Evolutionary conservation across 2,797 vertebrate genomes (phyloP), one percentile per base, ranked within the genome.

Genomic region (Phrynocephalus vlangalii): DNA sequence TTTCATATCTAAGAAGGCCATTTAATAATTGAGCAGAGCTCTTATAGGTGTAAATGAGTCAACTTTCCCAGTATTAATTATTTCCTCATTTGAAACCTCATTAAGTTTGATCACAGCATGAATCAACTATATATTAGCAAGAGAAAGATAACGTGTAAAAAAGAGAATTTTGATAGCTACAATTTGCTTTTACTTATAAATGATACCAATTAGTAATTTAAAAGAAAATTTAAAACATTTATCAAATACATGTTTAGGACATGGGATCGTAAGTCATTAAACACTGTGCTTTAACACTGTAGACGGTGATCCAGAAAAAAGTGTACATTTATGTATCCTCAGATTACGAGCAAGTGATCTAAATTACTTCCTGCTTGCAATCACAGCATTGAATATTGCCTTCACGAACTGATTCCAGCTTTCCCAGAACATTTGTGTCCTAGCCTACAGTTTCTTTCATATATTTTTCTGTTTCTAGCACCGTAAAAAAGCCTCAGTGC

Each of bases 21-120:
- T 91, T 85, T 92, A 87, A 92, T 84, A 94, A 91, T 83, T 87
- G 76, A 30, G 82, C 7, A 15, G 28, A 82, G 90, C 20, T 85
- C n/a, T 85, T 85, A 80, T 85, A 50, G 81, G 26, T 84, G 79
- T 50, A 87, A 30, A 83, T 82, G 38, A 44, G 73, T 79, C 72
- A n/a, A 83, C 92, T 93, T 94, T 90, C 75, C 33, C 84, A 83
- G 86, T 3, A 6, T 92, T 96, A 94, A 95, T 94, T 95, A 94
- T 94, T 94, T 93, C 93, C 91, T 94, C 85, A 93, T 94, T 94
- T 94, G 83, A 93, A 94, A 94, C 94, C 93, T 94, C 93, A 96
- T 95, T 94, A 96, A 63, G 89, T 87, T 95, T 94, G 92, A 96
- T 95, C 94, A 94, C 84, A 94, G 86, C 93, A 94, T 82, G 73